Conservation (phyloP, 2,888 invertebrate genomes). For the Zhuqinia jingwanae region DNA sequence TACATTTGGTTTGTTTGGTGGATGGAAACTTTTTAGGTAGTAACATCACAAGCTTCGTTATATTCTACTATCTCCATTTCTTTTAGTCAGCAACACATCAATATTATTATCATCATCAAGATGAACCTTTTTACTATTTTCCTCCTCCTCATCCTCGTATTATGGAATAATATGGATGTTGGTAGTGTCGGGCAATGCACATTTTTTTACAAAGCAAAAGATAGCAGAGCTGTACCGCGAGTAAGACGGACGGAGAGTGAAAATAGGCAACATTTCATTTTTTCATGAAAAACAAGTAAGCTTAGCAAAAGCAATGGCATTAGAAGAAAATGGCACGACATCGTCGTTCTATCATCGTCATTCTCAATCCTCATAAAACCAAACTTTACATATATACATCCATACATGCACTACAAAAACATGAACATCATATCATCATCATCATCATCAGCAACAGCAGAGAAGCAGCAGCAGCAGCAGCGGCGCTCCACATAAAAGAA, state of each 20-base stretch:
- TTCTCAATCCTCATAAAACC: background rate
- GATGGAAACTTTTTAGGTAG: slow-evolving; percentile 17
- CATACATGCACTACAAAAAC: background rate
- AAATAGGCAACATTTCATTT: slow-evolving; percentile 45
- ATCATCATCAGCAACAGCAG: too few relatives aligned
- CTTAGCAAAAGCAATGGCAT: slow-evolving; percentile 28
- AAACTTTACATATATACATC: background rate
- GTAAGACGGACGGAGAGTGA: too few relatives aligned
- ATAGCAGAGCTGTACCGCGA: too few relatives aligned
- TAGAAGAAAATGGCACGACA: slow-evolving; percentile 20
- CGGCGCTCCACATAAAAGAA: slow-evolving; percentile 43
- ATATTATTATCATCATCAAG: slow-evolving; percentile 15
- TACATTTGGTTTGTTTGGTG: too few relatives aligned
- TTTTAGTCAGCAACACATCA: background rate
- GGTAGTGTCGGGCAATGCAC: slow-evolving; percentile 14
- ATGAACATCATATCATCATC: too few relatives aligned
- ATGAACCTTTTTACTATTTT: slow-evolving; percentile 44
- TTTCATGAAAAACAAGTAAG: slow-evolving; percentile 38
- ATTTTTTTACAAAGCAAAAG: background rate
- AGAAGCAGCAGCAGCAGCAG: background rate
- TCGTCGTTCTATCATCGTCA: slow-evolving; percentile 18
- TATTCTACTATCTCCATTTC: slow-evolving; percentile 11
- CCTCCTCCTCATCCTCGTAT: background rate
- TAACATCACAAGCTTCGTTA: slow-evolving; percentile 18
- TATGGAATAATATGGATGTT: too few relatives aligned